Evolutionary conservation across 2,888 invertebrate species (phyloP), one percentile per base, ranked within the genome.

Genomic region (Drosophila falleni): DNA sequence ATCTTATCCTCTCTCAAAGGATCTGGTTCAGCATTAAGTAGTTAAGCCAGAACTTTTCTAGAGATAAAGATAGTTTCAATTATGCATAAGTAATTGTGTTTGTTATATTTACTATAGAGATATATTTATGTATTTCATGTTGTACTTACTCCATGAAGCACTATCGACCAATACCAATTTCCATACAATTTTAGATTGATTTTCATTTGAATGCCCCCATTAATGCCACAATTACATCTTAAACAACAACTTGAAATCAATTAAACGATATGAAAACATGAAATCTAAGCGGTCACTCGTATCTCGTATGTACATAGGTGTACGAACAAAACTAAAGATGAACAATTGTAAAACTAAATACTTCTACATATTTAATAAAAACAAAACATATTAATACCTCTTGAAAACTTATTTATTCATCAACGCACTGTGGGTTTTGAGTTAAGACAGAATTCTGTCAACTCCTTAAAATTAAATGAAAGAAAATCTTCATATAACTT

Each of bases 361-460:
- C 87, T 85, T 85, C 89, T 87, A 85, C 84, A 85, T 84, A 84
- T 87, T 85, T 83, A 85, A 89, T 85, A 85, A 85, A 82, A 89
- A 83, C 71, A 69, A 87, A 89, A 74, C 56, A 78, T 76, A 78
- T 74, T 80, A 68, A 83, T 86, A 66, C 19, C 35, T 37, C 11
- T 23, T 15, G 35, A 3, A 8, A 37, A 51, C 6, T 23, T 47
- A 31, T 37, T 60, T 37, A 37, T 26, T 13, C 8, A 29, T 16
- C 19, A 23, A 5, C 13, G n/a, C 9, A 9, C 13, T 29, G 16
- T 10, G 39, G 5, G 16, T 13, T 13, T 19, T 19, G 19, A 19
- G 19, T 19, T 1, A 19, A n/a, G n/a, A n/a, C n/a, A n/a, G n/a
- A n/a, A n/a, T n/a, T n/a, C n/a, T n/a, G n/a, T n/a, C n/a, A n/a